Evolutionary conservation across 2,888 invertebrate species (phyloP).

Genomic region (Cynaeus angustus): DNA sequence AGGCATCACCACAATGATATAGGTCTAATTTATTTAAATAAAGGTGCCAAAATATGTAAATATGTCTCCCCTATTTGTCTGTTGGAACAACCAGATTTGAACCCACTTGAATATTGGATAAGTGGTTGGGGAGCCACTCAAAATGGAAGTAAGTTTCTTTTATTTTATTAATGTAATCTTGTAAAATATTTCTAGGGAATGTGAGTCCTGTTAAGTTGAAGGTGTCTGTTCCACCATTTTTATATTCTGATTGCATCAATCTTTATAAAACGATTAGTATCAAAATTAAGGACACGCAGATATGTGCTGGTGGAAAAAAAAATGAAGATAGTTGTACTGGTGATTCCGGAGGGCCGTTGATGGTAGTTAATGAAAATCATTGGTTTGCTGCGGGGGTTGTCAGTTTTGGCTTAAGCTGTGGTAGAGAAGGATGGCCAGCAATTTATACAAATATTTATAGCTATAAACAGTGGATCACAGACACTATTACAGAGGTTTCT

Average conservation of each 20-base stretch:
- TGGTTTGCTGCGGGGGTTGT: conserved; percentile 78
- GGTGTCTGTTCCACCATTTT: conserved; percentile 75
- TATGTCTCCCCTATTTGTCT: conserved; percentile 68
- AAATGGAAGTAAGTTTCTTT: background rate
- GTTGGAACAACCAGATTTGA: conserved; percentile 39
- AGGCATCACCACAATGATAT: conserved; percentile 70
- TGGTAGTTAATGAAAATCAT: conserved; percentile 70
- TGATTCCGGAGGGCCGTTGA: conserved; percentile 87
- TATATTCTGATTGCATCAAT: conserved; percentile 73
- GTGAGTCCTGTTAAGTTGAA: conserved; percentile 75
- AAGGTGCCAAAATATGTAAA: conserved; percentile 66
- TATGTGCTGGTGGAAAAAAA: conserved; percentile 84
- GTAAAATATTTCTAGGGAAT: conserved; percentile 3
- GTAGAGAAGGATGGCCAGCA: conserved; percentile 80
- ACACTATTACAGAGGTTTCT: conserved; percentile 1
- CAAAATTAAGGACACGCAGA: conserved; percentile 74
- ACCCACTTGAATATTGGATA: background rate
- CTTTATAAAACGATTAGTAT: conserved; percentile 74
- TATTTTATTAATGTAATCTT: background rate
- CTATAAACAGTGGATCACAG: conserved; percentile 78
- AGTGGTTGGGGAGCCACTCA: conserved; percentile 8
- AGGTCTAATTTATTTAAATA: conserved; percentile 71
- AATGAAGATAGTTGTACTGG: conserved; percentile 84
- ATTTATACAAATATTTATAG: conserved; percentile 79
- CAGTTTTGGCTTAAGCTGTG: conserved; percentile 81